These are phyloP conservation scores for Cotesia vestalis DNA, from an alignment of 1,140 invertebrate species.

Conservation along the genomic window DNA sequence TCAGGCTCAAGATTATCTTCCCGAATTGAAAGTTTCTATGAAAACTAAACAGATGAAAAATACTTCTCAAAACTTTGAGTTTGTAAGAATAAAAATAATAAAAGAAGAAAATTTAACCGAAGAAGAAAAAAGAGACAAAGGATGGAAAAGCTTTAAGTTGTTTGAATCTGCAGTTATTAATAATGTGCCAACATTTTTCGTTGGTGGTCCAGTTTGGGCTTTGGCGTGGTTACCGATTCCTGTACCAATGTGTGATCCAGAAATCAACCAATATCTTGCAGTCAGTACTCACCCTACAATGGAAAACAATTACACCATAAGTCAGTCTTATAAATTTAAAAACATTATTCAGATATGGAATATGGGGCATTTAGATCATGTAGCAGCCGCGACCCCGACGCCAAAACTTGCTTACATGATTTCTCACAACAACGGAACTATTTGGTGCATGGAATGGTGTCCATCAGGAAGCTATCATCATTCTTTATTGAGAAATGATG, in stretches of 20 bases:
- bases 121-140: slow-evolving; percentile 29
- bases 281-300: slow-evolving; percentile 65
- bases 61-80: neutral
- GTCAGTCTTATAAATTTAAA: slow-evolving; percentile 55
- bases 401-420: slow-evolving; percentile 67
- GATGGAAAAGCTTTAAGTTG: slow-evolving; percentile 61
- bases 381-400: neutral
- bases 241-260: slow-evolving; percentile 47
- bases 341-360: slow-evolving; percentile 72
- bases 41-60: slow-evolving; percentile 41
- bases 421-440: slow-evolving; percentile 71
- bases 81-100: slow-evolving; percentile 29
- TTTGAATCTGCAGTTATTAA: slow-evolving; percentile 59
- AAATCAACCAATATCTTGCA: slow-evolving; percentile 67
- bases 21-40: slow-evolving; percentile 58
- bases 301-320: slow-evolving; percentile 58
- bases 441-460: slow-evolving; percentile 80
- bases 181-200: slow-evolving; percentile 66
- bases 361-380: slow-evolving; percentile 61
- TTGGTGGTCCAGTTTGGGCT: slow-evolving; percentile 71
- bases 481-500: slow-evolving; percentile 47
- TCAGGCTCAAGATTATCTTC: slow-evolving; percentile 56
- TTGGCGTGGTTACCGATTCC: slow-evolving; percentile 70
- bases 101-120: neutral
- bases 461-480: slow-evolving; percentile 74